These are phyloP conservation scores for Drosophila antonietae DNA, from an alignment of 2,888 invertebrate genomes.

Conservation along the genomic window DNA sequence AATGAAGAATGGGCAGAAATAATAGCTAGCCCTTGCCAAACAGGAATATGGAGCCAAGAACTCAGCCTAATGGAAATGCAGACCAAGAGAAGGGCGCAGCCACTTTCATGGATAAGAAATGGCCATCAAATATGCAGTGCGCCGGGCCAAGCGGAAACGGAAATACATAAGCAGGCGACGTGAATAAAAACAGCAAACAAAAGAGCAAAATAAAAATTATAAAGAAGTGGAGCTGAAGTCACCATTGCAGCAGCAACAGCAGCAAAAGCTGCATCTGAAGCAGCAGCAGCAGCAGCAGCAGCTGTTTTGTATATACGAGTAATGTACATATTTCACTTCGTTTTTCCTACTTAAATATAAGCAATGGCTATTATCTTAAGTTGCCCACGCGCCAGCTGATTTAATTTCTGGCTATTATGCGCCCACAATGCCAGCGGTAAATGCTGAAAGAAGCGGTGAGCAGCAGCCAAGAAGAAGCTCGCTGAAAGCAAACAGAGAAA, in stretches of 20 bases:
- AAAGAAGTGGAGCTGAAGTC: slow-evolving; percentile 36
- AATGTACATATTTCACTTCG: slow-evolving; percentile 68
- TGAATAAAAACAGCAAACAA: slow-evolving; percentile 37
- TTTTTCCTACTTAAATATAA: slow-evolving; percentile 60
- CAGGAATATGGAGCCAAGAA: slow-evolving; percentile 21
- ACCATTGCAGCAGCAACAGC: slow-evolving; percentile 11
- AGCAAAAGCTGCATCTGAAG: slow-evolving; percentile 8
- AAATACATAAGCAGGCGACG: slow-evolving; percentile 52
- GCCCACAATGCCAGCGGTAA: slow-evolving; percentile 75
- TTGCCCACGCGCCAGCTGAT: slow-evolving; percentile 76
- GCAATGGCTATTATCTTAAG: slow-evolving; percentile 81
- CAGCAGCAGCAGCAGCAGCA: slow-evolving; percentile 21
- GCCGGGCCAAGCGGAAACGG: slow-evolving; percentile 55
- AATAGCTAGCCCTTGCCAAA: background rate
- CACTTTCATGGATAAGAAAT: background rate
- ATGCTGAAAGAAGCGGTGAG: slow-evolving; percentile 29
- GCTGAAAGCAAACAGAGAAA: slow-evolving; percentile 30
- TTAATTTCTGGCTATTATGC: slow-evolving; percentile 78
- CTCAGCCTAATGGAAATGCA: slow-evolving; percentile 20
- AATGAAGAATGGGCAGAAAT: slow-evolving; percentile 23
- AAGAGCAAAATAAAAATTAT: slow-evolving; percentile 17
- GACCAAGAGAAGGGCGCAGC: background rate
- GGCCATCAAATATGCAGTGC: slow-evolving; percentile 39
- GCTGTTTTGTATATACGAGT: slow-evolving; percentile 41
- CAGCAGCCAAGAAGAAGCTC: slow-evolving; percentile 12